Evolutionary conservation across 2,888 invertebrate genomes (phyloP).

Genomic region (Troglohyphantes excavatus): DNA sequence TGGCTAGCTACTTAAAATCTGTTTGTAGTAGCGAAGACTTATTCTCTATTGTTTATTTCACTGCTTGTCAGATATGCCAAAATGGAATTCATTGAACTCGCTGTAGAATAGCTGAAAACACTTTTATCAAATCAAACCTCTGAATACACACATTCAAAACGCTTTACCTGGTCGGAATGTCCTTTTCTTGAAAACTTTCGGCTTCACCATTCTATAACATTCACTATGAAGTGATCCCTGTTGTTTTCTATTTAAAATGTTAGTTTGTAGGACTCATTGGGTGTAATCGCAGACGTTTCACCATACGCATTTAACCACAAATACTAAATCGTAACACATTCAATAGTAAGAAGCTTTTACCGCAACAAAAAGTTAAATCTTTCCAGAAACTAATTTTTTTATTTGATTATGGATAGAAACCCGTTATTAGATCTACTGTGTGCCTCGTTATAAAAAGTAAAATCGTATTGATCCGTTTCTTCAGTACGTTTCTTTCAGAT

Average conservation of each 20-base stretch:
- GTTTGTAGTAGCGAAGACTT: background rate
- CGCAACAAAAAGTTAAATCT: no score
- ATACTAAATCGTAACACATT: background rate
- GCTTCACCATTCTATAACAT: slow-evolving; percentile 17
- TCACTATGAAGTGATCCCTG: slow-evolving; percentile 52
- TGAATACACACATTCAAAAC: background rate
- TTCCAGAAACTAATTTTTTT: no score
- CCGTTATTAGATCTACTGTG: no score
- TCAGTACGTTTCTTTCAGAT: no score
- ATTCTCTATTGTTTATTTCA: slow-evolving; percentile 18
- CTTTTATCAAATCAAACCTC: slow-evolving; percentile 24
- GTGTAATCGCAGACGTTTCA: background rate
- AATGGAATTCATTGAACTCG: background rate
- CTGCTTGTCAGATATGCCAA: background rate
- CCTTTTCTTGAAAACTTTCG: slow-evolving; percentile 20
- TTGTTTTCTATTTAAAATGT: slow-evolving; percentile 14
- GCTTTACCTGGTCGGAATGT: slow-evolving; percentile 61
- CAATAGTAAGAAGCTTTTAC: no score
- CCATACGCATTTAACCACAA: background rate
- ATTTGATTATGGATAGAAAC: no score
- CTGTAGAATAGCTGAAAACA: slow-evolving; percentile 1
- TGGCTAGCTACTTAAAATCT: slow-evolving; percentile 10
- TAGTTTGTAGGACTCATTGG: slow-evolving; percentile 47
- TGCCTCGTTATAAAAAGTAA: no score
- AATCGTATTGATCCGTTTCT: no score